Evolutionary conservation across 2,113 vertebrate genomes (phyloP).

Genomic region (Hemiprocne comata): DNA sequence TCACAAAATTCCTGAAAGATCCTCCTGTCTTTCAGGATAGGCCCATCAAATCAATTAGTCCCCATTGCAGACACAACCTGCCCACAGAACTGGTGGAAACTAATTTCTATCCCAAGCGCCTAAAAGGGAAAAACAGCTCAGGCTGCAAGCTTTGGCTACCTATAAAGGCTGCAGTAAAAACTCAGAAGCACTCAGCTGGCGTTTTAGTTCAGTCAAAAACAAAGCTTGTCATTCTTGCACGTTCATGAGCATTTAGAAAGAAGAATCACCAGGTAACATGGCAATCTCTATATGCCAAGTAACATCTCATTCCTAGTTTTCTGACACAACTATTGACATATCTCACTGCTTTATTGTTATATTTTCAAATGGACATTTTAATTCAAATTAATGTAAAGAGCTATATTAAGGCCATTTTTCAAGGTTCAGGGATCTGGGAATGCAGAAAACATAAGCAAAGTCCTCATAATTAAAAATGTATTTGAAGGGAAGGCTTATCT

Average conservation of each 20-base stretch:
- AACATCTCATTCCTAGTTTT: not conserved
- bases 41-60: not conserved
- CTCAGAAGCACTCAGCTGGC: not conserved
- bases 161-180: not conserved
- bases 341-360: not conserved
- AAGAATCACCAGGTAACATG: not conserved
- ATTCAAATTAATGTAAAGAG: not conserved
- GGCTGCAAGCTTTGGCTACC: not conserved
- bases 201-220: not conserved
- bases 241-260: not conserved
- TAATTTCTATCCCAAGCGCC: not conserved
- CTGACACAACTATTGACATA: not conserved
- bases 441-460: not conserved
- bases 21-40: not conserved
- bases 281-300: not conserved
- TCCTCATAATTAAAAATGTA: rapidly evolving
- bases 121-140: not conserved
- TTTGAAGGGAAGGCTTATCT: not conserved
- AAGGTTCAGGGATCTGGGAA: not conserved
- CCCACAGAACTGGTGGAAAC: not conserved
- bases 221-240: not conserved
- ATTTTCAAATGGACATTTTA: not conserved
- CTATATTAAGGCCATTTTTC: not conserved
- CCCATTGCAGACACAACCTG: not conserved
- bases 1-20: not conserved